Percentiles rank a stretch among this genome's conserved stretches.
Evolutionary conservation across 2,113 vertebrate species (phyloP).

Genomic region (Prolemur simus): DNA sequence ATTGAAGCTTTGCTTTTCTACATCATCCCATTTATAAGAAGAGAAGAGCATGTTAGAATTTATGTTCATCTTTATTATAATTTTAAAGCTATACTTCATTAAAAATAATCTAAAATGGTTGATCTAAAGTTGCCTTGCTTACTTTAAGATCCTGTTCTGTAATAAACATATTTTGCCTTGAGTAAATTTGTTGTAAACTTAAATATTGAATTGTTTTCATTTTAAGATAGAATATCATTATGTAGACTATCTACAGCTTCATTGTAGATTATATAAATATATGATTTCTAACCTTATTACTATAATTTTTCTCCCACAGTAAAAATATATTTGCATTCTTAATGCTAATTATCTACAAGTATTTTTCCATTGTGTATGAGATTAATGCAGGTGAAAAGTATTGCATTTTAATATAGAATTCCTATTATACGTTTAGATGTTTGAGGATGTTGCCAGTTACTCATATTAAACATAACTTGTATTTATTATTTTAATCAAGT

Average conservation of each 20-base stretch:
- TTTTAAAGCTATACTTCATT: constrained; percentile 81
- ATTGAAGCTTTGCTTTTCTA: constrained; percentile 98
- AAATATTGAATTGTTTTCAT: constrained; percentile 81
- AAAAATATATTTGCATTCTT: constrained; percentile 85
- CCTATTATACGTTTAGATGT: constrained; percentile 80
- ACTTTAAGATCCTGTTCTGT: constrained; percentile 84
- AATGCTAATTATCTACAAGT: constrained; percentile 82
- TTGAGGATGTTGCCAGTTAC: constrained; percentile 81
- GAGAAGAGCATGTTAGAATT: constrained; percentile 82
- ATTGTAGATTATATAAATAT: constrained; percentile 76
- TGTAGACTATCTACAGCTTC: constrained; percentile 76
- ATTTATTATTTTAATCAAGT: constrained; percentile 85
- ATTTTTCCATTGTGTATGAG: constrained; percentile 85
- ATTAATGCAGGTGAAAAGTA: constrained; percentile 79
- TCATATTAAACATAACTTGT: constrained; percentile 81
- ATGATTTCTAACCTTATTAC: constrained; percentile 72
- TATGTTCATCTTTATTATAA: constrained; percentile 77
- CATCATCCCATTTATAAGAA: constrained; percentile 95
- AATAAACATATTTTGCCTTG: constrained; percentile 86
- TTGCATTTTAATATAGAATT: constrained; percentile 82
- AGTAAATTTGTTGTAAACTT: constrained; percentile 82
- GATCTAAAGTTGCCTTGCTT: constrained; percentile 86
- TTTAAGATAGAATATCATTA: constrained; percentile 76
- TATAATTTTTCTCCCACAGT: constrained; percentile 77
- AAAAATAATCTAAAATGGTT: constrained; percentile 81